A percentile compares a stretch with the other conserved stretches of the same genome.
Conservation (phyloP, 2,113 vertebrate species). For the Indicator maculatus region DNA sequence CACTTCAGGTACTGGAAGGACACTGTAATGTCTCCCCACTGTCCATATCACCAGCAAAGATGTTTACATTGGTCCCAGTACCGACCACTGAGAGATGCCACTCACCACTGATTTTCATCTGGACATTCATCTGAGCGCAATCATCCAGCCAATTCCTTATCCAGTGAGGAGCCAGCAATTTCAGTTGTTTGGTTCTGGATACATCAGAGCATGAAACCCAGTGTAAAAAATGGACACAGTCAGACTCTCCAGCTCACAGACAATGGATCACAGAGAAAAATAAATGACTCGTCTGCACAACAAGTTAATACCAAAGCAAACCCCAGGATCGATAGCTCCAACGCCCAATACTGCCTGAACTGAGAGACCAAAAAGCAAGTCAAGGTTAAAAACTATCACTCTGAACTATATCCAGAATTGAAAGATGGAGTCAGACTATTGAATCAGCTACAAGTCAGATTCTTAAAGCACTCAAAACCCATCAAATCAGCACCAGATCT, state of each 20-base stretch:
- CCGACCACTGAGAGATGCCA: no score
- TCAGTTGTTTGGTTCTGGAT: neutral
- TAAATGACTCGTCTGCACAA: neutral
- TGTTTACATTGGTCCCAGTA: no score
- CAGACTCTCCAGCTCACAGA: neutral
- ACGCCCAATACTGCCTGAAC: neutral
- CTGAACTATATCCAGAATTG: neutral
- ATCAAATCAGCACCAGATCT: conserved; percentile 10
- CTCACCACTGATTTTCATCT: no score
- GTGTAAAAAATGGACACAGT: neutral
- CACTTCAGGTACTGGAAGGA: no score
- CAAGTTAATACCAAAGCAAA: neutral
- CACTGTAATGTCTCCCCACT: no score
- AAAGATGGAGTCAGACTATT: conserved; percentile 33
- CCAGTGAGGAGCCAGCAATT: neutral
- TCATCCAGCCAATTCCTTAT: no score
- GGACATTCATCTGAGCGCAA: no score
- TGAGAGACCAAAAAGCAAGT: neutral
- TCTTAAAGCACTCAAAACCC: conserved; percentile 1
- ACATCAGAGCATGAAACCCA: neutral
- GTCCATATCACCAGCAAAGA: no score
- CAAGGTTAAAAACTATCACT: neutral
- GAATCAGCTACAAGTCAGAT: neutral
- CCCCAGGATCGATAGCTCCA: neutral
- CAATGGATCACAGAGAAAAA: neutral